Conservation (phyloP, 2,113 vertebrate species). For the Oryzias celebensis region DNA sequence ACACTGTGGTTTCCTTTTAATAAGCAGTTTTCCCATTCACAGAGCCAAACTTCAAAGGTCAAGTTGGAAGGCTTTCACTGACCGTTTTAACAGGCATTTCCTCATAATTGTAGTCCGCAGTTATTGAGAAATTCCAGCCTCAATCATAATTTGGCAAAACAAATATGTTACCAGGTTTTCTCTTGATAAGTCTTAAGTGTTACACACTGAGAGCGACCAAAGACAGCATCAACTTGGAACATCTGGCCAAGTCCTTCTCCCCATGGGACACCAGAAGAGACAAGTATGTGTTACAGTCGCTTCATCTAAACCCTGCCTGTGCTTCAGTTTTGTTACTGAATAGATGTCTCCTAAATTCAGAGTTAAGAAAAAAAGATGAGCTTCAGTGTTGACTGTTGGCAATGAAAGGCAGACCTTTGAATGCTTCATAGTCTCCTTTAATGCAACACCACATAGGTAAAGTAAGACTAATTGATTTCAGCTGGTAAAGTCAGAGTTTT, state of each 20-base stretch:
- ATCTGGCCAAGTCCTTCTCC: conserved; percentile 66
- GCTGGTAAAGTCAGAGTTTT: too few relatives aligned
- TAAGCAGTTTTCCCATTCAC: conserved; percentile 45
- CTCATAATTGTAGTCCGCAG: conserved; percentile 17
- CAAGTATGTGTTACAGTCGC: conserved; percentile 29
- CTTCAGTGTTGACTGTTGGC: too few relatives aligned
- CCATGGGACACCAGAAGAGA: conserved; percentile 61
- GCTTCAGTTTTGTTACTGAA: conserved; percentile 2
- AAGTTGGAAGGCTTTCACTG: conserved; percentile 43
- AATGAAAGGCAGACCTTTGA: too few relatives aligned
- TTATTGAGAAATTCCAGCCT: conserved; percentile 36
- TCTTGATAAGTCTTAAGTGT: conserved; percentile 5
- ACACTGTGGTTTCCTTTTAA: conserved; percentile 58
- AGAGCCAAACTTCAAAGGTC: conserved; percentile 58
- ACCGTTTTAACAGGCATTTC: conserved; percentile 9
- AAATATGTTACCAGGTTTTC: conserved; percentile 17
- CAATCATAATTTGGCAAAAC: conserved; percentile 29
- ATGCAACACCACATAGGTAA: too few relatives aligned
- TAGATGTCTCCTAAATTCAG: too few relatives aligned
- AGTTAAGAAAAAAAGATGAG: too few relatives aligned
- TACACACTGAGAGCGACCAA: background rate
- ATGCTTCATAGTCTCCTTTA: too few relatives aligned
- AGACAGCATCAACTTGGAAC: conserved; percentile 37
- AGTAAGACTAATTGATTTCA: too few relatives aligned
- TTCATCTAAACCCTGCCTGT: conserved; percentile 25